Base-by-base conservation (phyloP, 2,888 invertebrate genomes). In the Drosophila fulvimacula region DNA sequence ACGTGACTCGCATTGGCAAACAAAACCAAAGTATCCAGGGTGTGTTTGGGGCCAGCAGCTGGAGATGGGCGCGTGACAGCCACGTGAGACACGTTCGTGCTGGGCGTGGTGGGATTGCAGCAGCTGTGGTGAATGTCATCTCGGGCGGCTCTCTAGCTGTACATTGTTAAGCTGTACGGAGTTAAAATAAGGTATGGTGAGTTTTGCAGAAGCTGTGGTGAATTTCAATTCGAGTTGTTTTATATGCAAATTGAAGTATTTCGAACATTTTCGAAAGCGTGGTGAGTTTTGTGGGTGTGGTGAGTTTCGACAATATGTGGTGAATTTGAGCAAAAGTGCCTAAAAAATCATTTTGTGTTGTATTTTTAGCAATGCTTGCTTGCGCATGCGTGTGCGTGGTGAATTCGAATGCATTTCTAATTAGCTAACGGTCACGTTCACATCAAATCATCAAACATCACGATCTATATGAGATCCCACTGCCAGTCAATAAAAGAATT, bases 1-100 rank as follows among this genome's bases (percentile, higher is more conserved):
- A 89, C 89, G 90, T 90, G 89, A 90, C 89, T 81, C 63, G 88
- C 86, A 90, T 89, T 90, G 78, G 79, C 83, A 90, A 88, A 87
- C 81, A 78, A 82, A 86, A 51, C 52, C 79, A 85, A 79, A 73
- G 76, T 63, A 76, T 76, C 60, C 75, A 74, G 78, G 69, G 79
- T 82, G 82, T 84, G 82, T 74, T 73, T 64, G 30, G 42, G 34
- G 76, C 27, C 55, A 52, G 66, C 52, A n/a, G 30, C 48, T 68
- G 65, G 79, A 53, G 77, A 68, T 78, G 79, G 56, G 17, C 61
- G 69, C 76, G 76, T 76, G 75, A 75, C 34, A 48, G 57, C 38
- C 17, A 32, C 51, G 59, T 75, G 51, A 69, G 52, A 51, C 61
- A 65, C 75, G 60, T 44, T 38, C 10, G 3, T 24, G 30, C 30